Evolutionary conservation across 2,888 invertebrate species (phyloP).

Genomic region (Drosophila nr. fundita): DNA sequence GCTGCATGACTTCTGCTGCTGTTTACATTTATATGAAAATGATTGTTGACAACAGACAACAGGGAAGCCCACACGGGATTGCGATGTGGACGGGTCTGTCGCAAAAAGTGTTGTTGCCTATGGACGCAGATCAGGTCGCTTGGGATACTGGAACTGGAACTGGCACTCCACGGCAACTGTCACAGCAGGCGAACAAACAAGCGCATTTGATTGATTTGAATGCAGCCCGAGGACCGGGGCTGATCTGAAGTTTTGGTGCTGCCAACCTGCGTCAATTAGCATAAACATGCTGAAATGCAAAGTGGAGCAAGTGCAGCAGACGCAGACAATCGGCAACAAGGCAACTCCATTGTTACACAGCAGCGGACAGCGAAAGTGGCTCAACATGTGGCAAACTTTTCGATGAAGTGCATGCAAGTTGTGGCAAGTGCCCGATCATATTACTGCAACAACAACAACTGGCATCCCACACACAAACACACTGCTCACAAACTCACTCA

Average conservation of each 20-base stretch:
- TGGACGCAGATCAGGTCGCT: conserved; percentile 38
- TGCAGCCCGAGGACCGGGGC: conserved; percentile 15
- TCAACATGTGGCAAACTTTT: conserved; percentile 50
- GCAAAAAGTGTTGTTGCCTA: conserved; percentile 43
- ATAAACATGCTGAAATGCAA: conserved; percentile 73
- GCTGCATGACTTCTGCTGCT: conserved; percentile 41
- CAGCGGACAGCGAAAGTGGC: conserved; percentile 65
- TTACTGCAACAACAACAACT: conserved; percentile 41
- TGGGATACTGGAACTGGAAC: conserved; percentile 41
- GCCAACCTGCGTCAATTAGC: conserved; percentile 76
- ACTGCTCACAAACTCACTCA: conserved; percentile 1
- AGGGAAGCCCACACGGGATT: conserved; percentile 7
- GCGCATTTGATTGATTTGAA: conserved; percentile 77
- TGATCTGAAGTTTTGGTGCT: conserved; percentile 47
- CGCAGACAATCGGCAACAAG: conserved; percentile 47
- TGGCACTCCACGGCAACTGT: conserved; percentile 24
- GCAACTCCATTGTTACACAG: conserved; percentile 53
- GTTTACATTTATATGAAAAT: conserved; percentile 73
- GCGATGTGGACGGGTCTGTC: conserved; percentile 32
- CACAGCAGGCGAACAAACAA: conserved; percentile 68
- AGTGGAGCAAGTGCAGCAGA: conserved; percentile 70
- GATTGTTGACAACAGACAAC: conserved; percentile 49
- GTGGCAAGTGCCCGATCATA: conserved; percentile 41
- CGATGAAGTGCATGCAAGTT: conserved; percentile 9
- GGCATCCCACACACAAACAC: conserved; percentile 18